Base-by-base conservation (phyloP, 2,797 vertebrate species). In the Gymnocypris eckloni region DNA sequence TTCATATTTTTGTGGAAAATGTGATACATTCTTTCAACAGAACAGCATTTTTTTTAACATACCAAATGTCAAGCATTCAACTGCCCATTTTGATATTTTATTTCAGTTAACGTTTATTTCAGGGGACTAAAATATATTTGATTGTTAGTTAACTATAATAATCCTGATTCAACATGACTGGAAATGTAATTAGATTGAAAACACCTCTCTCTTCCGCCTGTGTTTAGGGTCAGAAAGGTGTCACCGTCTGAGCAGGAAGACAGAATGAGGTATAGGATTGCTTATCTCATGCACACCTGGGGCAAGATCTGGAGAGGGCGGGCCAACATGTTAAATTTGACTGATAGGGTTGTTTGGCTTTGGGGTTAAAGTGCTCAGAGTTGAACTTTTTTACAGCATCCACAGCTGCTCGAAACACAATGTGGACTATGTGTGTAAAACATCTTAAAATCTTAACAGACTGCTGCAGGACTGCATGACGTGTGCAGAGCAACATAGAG, bases 401-500 rank as follows among this genome's bases (percentile, higher is more conserved):
- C 48, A 48, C 43, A 50, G 71, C 82, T 83, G 82, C 71, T 37
- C 1, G 22, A 72, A 72, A 25, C 50, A 41, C 37, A 67, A 69
- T 48, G 28, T 50, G 5, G 64, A 70, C 20, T 67, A 37, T 67
- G 45, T 48, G n/a, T 73, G 81, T 56, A 28, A 72, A 82, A 45
- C 37, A 43, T 16, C 39, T 52, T 70, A 41, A 80, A 33, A 41
- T 37, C 54, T 25, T 48, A 56, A 33, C 33, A 61, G 75, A 81
- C 70, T 13, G 28, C 37, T 28, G 82, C 43, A 50, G 85, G 61
- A 52, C 64, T 72, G 72, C 52, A 41, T 82, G 79, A 87, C 50
- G 88, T 28, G 43, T 50, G 59, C 56, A 73, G 48, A 59, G 82
- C 61, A 39, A 79, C 64, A 77, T 73, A 41, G 73, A 85, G 91